phyloP scores from a whole-genome alignment of 2,113 vertebrate species.

The Nettapus auritus region DNA sequence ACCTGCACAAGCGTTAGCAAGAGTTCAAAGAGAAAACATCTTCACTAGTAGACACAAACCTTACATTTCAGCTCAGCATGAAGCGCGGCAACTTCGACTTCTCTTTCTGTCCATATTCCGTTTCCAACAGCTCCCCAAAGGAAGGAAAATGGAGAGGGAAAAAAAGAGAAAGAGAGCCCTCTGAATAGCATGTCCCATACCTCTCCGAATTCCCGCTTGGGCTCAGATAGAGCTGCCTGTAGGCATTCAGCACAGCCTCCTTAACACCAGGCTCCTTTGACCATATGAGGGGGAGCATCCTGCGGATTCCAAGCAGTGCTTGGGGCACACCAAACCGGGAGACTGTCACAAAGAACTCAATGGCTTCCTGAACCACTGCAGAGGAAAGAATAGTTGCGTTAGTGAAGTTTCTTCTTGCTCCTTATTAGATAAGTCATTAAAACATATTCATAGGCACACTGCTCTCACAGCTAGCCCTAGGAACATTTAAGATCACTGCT shows the following conservation, averaged over 20 bases:
- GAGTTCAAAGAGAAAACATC: neutral
- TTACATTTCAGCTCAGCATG: neutral
- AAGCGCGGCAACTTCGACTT: neutral
- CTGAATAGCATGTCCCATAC: constrained; percentile 61
- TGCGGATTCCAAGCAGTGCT: constrained; percentile 88
- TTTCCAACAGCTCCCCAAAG: neutral
- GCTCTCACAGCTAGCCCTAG: neutral
- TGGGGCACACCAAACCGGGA: constrained; percentile 90
- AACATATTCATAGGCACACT: neutral
- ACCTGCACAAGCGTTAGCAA: neutral
- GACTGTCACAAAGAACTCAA: constrained; percentile 94
- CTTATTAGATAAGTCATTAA: neutral
- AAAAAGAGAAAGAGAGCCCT: rapidly evolving
- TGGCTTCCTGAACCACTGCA: constrained; percentile 93
- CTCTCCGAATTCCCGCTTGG: constrained; percentile 84
- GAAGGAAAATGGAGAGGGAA: rapidly evolving
- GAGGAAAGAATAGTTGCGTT: neutral
- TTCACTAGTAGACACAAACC: neutral
- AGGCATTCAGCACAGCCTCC: constrained; percentile 93
- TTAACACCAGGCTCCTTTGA: constrained; percentile 90
- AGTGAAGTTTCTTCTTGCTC: neutral
- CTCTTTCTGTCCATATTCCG: neutral
- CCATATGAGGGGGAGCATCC: constrained; percentile 95
- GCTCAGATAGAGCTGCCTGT: constrained; percentile 88
- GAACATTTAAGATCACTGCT: neutral